Evolutionary conservation across 2,888 invertebrate genomes (phyloP), one percentile per base, ranked within the genome.

Genomic region (Quadroppia sp.): DNA sequence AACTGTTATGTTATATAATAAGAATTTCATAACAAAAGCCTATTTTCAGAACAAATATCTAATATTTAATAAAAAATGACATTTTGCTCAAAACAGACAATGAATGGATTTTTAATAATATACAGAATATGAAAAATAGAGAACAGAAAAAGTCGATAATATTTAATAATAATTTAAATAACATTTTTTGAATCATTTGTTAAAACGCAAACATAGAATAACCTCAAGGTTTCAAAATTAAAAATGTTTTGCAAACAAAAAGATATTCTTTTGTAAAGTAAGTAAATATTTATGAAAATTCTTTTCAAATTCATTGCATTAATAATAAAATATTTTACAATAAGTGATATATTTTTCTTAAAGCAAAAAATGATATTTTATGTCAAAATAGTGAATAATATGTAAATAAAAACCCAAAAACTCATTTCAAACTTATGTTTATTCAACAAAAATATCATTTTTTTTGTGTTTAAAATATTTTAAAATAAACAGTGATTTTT

Each of bases 61-160:
- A n/a, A 17, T 13, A 45, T 45, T 45, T n/a, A 45, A 3, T 45
- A n/a, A 45, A 45, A 45, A 17, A 17, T 45, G 13, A 45, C 13
- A n/a, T 45, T 45, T 45, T 45, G 45, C 15, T 45, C 15, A 45
- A 45, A 17, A 13, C 7, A 45, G n/a, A 45, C 45, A n/a, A 17
- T 45, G 45, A 45, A 45, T 45, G n/a, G 45, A 45, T n/a, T n/a
- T 45, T 45, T 45, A 45, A 45, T 45, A 45, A 45, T 45, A 45
- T 17, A n/a, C n/a, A 45, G 13, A 17, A 45, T 17, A 45, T 17
- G 13, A 13, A 45, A n/a, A 45, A 45, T 45, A 45, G n/a, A n/a
- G n/a, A n/a, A 45, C n/a, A 9, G 7, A 17, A n/a, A 45, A n/a
- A 45, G 45, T 45, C 45, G 45, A 45, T 45, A 45, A 45, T 45